Base-by-base conservation (phyloP, 2,888 invertebrate species). In the Pachliopta kotzebuea region DNA sequence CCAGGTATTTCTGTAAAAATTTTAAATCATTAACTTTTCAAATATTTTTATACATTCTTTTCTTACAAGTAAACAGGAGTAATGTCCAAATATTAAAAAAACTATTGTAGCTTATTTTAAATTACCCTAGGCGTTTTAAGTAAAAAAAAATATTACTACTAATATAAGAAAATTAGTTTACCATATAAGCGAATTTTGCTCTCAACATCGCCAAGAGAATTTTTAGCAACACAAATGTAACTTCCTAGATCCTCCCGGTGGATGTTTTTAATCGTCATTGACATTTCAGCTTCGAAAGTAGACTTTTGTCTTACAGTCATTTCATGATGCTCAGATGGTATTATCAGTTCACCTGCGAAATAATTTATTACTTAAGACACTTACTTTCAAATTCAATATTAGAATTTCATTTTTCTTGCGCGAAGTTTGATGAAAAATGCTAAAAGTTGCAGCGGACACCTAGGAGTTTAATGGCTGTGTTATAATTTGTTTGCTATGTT, bases 181-280 rank as follows among this genome's bases (percentile, higher is more conserved):
- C 98, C 97, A 83, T 98, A 97, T 73, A 98, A 92, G 74, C 97
- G 93, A 79, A 98, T 97, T 86, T 95, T 96, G 92, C 96, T 96
- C 81, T 97, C 97, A 57, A 96, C 96, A 76, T 97, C 97, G 6
- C 97, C 97, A 4, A 97, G 92, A 1, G 96, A 96, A 82, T 96
- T 97, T 81, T 96, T 96, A 21, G 97, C 97, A 55, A 96, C 96
- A 83, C 97, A 98, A 62, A 95, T 94, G 85, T 97, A 98, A 60
- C 95, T 95, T 60, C 97, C 97, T 56, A 96, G 94, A 79, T 97
- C 97, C 67, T 94, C 94, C 69, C 94, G 93, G 68, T 95, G 94
- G 70, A 98, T 94, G 78, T 95, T 95, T 73, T 95, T 93, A 72
- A 98, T 96, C 61, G 94, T 95, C 88, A 97, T 94, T 31, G 94